Evolutionary conservation across 1,140 invertebrate species (phyloP), one percentile per base, ranked within the genome.

Genomic region (Stratiolaelaps scimitus): DNA sequence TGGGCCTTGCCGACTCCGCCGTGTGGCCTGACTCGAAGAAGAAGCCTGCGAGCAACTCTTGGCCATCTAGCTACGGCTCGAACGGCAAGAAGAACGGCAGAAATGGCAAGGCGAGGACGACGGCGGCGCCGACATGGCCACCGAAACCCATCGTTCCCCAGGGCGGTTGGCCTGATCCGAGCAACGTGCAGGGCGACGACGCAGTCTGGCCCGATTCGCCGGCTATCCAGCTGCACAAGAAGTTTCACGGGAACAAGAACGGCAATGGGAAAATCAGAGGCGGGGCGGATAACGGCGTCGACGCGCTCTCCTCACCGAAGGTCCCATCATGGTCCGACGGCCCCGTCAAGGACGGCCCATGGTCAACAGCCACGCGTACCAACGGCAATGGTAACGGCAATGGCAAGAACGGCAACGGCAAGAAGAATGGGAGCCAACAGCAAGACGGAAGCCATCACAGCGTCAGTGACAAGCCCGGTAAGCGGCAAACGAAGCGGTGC

Each of bases 1-100:
- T 60, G 5, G 53, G 53, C 23, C 15, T 60, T 2, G 26, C 53
- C 15, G 53, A 60, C 10, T 26, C 26, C 10, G 53, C 53, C 1
- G 53, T 34, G 15, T 60, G 23, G 53, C 53, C 23, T 5, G 53
- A 60, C 26, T 29, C 26, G 34, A 60, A 60, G 53, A 60, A 60
- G 23, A 26, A 2, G 17, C 23, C 53, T 2, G 10, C 10, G 5
- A 40, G 34, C 10, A 40, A 40, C 10, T 40, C 34, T 6, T 60
- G 53, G 23, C 53, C 53, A 17, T 17, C 53, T 4, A 60, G 23
- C 23, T 17, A 60, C 53, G 53, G 53, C 1, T 29, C 15, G 26
- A 60, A 60, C 53, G 53, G 53, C 23, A 60, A 48, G 5, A 28
- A 28, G 4, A 48, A 48, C 47, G 15, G 47, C 19, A 40, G 10